Base-by-base conservation (phyloP, 2,113 vertebrate species). In the Balaeniceps rex region DNA sequence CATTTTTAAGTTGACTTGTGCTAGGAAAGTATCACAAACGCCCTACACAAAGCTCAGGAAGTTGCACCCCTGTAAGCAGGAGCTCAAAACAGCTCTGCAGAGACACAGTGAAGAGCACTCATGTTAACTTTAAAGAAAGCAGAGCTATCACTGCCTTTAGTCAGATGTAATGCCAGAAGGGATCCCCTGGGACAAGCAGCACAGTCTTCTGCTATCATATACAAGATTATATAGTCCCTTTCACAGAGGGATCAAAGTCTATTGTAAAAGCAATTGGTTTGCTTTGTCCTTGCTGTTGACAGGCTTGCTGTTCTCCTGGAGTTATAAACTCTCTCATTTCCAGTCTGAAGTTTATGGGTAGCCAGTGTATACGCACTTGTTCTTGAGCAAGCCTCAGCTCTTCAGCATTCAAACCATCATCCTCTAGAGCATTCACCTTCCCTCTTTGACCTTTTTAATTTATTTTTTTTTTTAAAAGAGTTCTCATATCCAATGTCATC, bases 11-110 rank as follows among this genome's bases (percentile, higher is more conserved):
- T 8, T 47, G 14, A 40, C 19, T 79, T 55, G 23, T 71, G 46
- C 36, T 31, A 75, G 66, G 34, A 14, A 63, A 57, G 54, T 14
- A 25, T 12, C 22, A n/a, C 0, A 0, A 66, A 54, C 0, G 3
- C 24, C 28, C n/a, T 15, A 21, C 60, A 12, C 42, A 40, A 49
- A 68, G 52, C 66, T 47, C 28, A 25, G 66, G 52, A 51, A 79
- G 28, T 3, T 10, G 25, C 51, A 36, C 2, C 24, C 23, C 61
- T 19, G 55, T 16, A 44, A 76, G 63, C 57, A 47, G n/a, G 38
- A 70, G 88, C 65, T 82, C 68, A 60, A 7, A 46, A 8, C 22
- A 85, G 58, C 58, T 42, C 89, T 75, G 66, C 47, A 34, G 77
- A 51, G 46, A 34, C 7, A 19, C 42, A 40, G 44, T 3, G 16